phyloP scores from a whole-genome alignment of 92 coral and sea anemone genomes.

The Anthopleura xanthogrammica region DNA sequence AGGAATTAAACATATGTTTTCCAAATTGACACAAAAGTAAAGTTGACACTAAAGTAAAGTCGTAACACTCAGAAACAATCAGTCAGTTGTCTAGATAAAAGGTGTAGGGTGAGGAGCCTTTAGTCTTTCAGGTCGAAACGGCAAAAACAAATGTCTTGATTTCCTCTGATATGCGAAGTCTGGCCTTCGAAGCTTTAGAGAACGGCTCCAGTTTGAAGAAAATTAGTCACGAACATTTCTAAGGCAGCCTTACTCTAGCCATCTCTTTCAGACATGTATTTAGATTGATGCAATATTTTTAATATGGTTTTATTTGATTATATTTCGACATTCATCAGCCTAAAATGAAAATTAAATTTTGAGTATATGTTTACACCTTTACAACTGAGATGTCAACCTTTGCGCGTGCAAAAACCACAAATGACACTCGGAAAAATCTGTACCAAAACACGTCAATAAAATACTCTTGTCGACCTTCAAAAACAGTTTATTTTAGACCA shows the following conservation, averaged over 20 bases:
- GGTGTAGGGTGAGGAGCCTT: background rate
- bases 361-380: background rate
- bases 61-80: background rate
- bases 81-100: slow-evolving; percentile 6
- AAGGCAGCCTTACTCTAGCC: background rate
- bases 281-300: background rate
- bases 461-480: background rate
- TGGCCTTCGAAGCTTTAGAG: too few relatives aligned
- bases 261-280: background rate
- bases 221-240: background rate
- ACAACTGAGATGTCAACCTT: background rate
- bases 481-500: background rate
- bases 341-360: too few relatives aligned
- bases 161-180: background rate
- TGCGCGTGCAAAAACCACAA: background rate
- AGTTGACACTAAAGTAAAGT: background rate
- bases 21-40: too few relatives aligned
- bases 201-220: background rate
- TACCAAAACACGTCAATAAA: background rate
- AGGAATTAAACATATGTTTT: too few relatives aligned
- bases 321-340: too few relatives aligned
- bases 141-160: background rate
- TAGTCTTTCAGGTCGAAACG: slow-evolving; percentile 3
- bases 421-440: background rate
- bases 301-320: too few relatives aligned